Base-by-base conservation (phyloP, 2,797 vertebrate genomes). In the Scyliorhinus canicula region DNA sequence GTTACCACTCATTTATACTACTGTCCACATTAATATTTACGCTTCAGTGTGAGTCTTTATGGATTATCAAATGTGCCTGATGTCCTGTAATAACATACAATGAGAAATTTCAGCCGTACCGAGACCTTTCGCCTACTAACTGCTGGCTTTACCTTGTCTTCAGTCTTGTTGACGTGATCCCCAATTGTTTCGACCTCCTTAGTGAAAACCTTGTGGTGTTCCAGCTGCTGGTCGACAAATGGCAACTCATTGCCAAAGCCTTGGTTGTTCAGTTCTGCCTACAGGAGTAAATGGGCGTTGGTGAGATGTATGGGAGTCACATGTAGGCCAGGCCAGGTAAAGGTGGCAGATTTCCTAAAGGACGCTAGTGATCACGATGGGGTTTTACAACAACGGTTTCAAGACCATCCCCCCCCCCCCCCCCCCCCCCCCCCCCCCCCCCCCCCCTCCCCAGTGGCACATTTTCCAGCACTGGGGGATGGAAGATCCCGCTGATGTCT, bases 121-220 rank as follows among this genome's bases (percentile, higher is more conserved):
- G n/a, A 63, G 21, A n/a, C 69, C 1, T 28, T 21, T 26, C 52
- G 28, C 95, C n/a, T n/a, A 26, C 19, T 50, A 14, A 88, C 14
- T 57, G 14, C 85, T 24, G 14, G 5, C 79, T 88, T n/a, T 95
- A 98, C 98, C 98, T 98, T 98, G 96, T 97, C 97, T 12, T 96
- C 96, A 0, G 97, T 96, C 95, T 97, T 96, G 95, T 96, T 95
- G 95, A 99, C 96, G 95, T 98, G 98, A 0, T 98, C 98, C 95
- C 98, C 98, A 2, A 99, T 97, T 95, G 99, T 99, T 97, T 99
- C 99, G 96, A 99, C 98, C 96, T 99, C 99, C 0, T 99, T 99
- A 96, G 99, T 98, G 96, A 99, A 99, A 96, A 99, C 98, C 96
- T 99, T 99, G 97, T 99, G 99, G 47, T 99, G 98, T 95, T 99